Base-by-base conservation (phyloP, 2,113 vertebrate genomes). In the Hippocampus guttulatus region DNA sequence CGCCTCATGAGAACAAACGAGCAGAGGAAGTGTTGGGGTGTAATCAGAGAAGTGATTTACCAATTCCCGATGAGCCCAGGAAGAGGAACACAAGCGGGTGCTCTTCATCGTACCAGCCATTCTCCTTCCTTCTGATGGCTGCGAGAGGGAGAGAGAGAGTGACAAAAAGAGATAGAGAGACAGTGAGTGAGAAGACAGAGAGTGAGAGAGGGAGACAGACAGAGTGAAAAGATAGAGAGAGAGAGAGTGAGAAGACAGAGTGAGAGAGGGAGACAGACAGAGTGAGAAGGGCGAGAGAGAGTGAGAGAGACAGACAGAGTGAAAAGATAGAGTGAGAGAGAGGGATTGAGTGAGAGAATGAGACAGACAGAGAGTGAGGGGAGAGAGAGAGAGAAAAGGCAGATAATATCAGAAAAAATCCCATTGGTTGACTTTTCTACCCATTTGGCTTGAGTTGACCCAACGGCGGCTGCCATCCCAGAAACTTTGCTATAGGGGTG, bases 51-150 rank as follows among this genome's bases (percentile, higher is more conserved):
- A 40, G 64, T 40, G 40, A 72, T 1, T 94, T 95, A 98, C 97
- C 97, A 74, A 98, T 98, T 91, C 96, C 97, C 2, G 96, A 99
- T 0, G 97, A 99, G 80, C 97, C 96, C 63, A 99, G 89, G 89
- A 99, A 99, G 71, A 99, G 95, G 86, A 98, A 98, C 66, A 98
- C 97, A 27, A 99, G 92, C 0, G 97, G 97, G 85, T 98, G 97
- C 78, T 99, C 96, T 91, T 99, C 96, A 1, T 98, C 95, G 0
- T 98, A 97, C 97, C 97, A 99, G 71, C 97, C 97, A n/a, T 99
- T 98, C 87, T 98, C 95, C 87, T 98, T 98, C 83, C 96, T 95
- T 83, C 97, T 94, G 86, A 98, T 96, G 1, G 96, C 96, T 99
- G 84, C 0, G 43, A 21, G 69, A 55, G 18, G 2, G 27, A 60